These are phyloP conservation scores for Poeciliopsis prolifica DNA, from an alignment of 2,113 vertebrate genomes.

Conservation along the genomic window DNA sequence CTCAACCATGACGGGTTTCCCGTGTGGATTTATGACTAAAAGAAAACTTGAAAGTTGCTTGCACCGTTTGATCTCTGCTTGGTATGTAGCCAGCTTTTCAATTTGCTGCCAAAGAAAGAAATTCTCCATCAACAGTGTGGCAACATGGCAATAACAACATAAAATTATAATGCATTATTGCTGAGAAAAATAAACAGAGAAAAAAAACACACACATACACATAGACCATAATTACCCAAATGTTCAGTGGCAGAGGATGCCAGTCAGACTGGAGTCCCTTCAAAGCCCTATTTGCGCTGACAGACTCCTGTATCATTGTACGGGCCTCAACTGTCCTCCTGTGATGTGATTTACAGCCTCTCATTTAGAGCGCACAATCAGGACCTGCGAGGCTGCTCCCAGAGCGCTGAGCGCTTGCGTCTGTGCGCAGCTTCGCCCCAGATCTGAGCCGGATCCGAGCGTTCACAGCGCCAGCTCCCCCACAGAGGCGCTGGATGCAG, in stretches of 20 bases:
- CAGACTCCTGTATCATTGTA: neutral
- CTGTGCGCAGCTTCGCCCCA: conserved; percentile 22
- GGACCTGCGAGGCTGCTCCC: conserved; percentile 45
- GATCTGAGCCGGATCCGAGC: conserved; percentile 28
- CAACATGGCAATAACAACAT: conserved; percentile 31
- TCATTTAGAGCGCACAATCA: conserved; percentile 65
- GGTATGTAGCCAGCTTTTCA: conserved; percentile 30
- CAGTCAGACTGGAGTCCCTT: neutral
- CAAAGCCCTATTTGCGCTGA: neutral
- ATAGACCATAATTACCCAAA: conserved; percentile 13
- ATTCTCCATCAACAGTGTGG: neutral
- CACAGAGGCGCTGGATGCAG: conserved; percentile 28
- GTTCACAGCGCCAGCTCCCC: conserved; percentile 24
- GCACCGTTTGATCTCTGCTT: neutral
- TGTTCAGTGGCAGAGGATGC: conserved; percentile 40
- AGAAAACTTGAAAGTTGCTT: conserved; percentile 9
- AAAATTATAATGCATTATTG: conserved; percentile 44
- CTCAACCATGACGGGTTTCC: neutral
- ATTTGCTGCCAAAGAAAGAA: conserved; percentile 13
- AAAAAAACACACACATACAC: neutral
- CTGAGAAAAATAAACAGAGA: conserved; percentile 47
- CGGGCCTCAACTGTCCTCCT: conserved; percentile 13
- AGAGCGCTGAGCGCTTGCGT: conserved; percentile 52
- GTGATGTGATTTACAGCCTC: conserved; percentile 56
- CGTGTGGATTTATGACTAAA: neutral